Conservation (phyloP, 2,113 vertebrate genomes). For the Leptobrachium ailaonicum region DNA sequence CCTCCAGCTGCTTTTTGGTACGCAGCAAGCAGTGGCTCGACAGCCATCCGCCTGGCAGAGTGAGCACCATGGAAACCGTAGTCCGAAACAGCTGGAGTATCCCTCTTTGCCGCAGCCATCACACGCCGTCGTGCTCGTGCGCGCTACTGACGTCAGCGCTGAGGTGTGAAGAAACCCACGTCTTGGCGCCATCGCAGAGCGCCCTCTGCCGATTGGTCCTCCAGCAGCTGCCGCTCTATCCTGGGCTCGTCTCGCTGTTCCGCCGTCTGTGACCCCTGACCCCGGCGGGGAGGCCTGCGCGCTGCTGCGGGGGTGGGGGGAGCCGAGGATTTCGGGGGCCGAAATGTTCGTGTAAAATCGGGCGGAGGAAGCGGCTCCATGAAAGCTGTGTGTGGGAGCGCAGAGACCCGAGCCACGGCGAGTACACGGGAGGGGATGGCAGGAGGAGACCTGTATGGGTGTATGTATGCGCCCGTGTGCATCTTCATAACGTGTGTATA, state of each 20-base stretch:
- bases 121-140: not conserved
- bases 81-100: too few relatives aligned
- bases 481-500: not conserved
- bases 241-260: not conserved
- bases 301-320: not conserved
- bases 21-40: too few relatives aligned
- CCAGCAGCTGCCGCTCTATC: constrained; percentile 25
- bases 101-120: too few relatives aligned
- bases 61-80: too few relatives aligned
- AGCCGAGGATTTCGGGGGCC: too few relatives aligned
- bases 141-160: not conserved
- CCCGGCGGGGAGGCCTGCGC: constrained; percentile 26
- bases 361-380: not conserved
- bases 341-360: too few relatives aligned
- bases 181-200: not conserved
- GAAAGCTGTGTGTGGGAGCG: not conserved
- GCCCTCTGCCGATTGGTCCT: constrained; percentile 30
- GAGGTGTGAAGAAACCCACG: constrained; percentile 9
- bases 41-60: too few relatives aligned
- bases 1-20: too few relatives aligned
- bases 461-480: not conserved
- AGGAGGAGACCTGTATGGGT: constrained; percentile 9
- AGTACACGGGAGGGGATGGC: not conserved
- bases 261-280: constrained; percentile 29
- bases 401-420: not conserved